A percentile compares a stretch with the other conserved stretches of the same genome.
phyloP scores from a whole-genome alignment of 1,140 invertebrate species.

The Ectropis grisescens region DNA sequence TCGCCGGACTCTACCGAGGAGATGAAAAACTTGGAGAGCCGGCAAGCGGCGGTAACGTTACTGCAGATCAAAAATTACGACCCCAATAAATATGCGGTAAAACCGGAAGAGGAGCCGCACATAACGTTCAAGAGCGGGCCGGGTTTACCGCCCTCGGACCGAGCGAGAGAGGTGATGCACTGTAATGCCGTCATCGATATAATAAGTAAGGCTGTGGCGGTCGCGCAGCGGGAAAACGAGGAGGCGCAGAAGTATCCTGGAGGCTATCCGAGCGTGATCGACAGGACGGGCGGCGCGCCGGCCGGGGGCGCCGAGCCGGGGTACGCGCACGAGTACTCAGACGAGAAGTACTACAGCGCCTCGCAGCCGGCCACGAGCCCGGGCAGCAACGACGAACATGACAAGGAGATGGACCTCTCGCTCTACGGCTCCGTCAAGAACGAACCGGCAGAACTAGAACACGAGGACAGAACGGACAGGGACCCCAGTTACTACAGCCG shows the following conservation, averaged over 20 bases:
- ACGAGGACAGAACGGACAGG: slow-evolving; percentile 18
- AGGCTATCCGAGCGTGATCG: slow-evolving; percentile 43
- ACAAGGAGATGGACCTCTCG: slow-evolving; percentile 65
- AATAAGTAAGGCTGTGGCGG: slow-evolving; percentile 63
- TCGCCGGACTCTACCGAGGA: slow-evolving; percentile 67
- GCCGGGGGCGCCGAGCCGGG: slow-evolving; percentile 9
- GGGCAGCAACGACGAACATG: slow-evolving; percentile 43
- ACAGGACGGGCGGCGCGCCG: slow-evolving; percentile 28
- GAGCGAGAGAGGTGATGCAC: slow-evolving; percentile 62
- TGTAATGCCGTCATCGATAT: slow-evolving; percentile 67
- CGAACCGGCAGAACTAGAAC: slow-evolving; percentile 32
- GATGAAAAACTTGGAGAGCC: slow-evolving; percentile 66
- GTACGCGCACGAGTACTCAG: slow-evolving; percentile 43
- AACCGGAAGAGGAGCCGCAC: slow-evolving; percentile 53
- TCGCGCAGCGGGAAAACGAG: slow-evolving; percentile 61
- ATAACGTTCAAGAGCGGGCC: slow-evolving; percentile 65
- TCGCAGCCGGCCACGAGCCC: slow-evolving; percentile 33
- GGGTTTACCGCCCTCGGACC: slow-evolving; percentile 52
- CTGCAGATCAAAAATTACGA: slow-evolving; percentile 68
- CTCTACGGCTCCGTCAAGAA: slow-evolving; percentile 43
- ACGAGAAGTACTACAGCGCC: slow-evolving; percentile 41
- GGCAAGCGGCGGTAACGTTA: slow-evolving; percentile 64
- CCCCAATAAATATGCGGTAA: slow-evolving; percentile 57
- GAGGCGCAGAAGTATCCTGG: slow-evolving; percentile 52
- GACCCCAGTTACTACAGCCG: slow-evolving; percentile 25